Conservation (phyloP, 1,140 invertebrate species). For the Hydropsyche tenuis region DNA sequence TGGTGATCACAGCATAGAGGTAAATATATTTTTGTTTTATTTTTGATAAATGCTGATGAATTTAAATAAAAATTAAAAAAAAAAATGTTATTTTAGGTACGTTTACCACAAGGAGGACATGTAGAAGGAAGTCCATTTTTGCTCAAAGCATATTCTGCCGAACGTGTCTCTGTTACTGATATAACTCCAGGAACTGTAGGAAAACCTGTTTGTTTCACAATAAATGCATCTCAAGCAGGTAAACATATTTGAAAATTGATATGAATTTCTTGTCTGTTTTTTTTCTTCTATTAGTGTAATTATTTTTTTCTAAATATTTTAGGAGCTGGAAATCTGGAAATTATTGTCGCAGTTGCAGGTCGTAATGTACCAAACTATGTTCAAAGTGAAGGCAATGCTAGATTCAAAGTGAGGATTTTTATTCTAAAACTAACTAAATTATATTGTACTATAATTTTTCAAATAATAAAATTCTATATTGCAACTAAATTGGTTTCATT, state of each 20-base stretch:
- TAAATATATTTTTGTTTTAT: slow-evolving; percentile 55
- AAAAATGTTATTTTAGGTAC: slow-evolving; percentile 54
- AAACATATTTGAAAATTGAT: slow-evolving; percentile 16
- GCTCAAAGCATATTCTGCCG: slow-evolving; percentile 94
- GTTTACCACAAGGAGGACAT: slow-evolving; percentile 75
- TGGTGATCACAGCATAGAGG: slow-evolving; percentile 93
- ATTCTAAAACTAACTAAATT: not conserved
- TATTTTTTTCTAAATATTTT: slow-evolving; percentile 48
- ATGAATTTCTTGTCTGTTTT: not conserved
- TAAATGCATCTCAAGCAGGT: slow-evolving; percentile 76
- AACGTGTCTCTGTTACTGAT: slow-evolving; percentile 88
- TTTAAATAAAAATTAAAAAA: slow-evolving; percentile 19
- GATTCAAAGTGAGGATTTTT: slow-evolving; percentile 70
- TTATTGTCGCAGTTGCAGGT: slow-evolving; percentile 96
- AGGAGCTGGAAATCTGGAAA: slow-evolving; percentile 95
- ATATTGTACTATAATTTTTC: too few species aligned
- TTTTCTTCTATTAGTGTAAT: slow-evolving; percentile 9
- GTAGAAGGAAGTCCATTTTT: slow-evolving; percentile 94
- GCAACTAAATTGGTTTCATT: slow-evolving; percentile 24
- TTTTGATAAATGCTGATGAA: not conserved
- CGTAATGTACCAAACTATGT: slow-evolving; percentile 99
- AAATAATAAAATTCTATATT: too few species aligned
- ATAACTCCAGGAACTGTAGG: slow-evolving; percentile 88
- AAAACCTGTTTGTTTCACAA: slow-evolving; percentile 91
- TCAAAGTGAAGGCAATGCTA: slow-evolving; percentile 95